Evolutionary conservation across 2,797 vertebrate genomes (phyloP), one percentile per base, ranked within the genome.

Genomic region (Siniperca obscura): DNA sequence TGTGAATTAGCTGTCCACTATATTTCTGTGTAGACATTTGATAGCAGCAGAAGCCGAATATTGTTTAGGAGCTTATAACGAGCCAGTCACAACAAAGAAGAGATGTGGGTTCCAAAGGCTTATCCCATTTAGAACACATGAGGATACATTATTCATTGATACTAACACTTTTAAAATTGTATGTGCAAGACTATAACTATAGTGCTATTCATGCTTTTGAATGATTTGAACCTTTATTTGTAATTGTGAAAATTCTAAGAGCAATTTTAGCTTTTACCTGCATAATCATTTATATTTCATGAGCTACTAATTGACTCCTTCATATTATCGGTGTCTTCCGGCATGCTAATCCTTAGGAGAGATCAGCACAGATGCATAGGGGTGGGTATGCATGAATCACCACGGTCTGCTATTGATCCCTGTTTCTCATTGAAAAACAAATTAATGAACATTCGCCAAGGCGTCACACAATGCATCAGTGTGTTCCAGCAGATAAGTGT

Each of bases 371-470:
- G 80, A 90, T 76, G 81, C 80, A 89, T 34, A 67, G 74, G 80
- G 76, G 74, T 46, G 76, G 74, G 76, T 52, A 69, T 77, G 80
- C 82, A 90, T 91, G 92, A 93, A 90, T 93, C 90, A 86, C 91
- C 82, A 68, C 21, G 55, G 79, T 74, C 77, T 70, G 67, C 62
- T 89, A 96, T 94, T 82, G 95, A 96, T 95, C 84, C 61, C 46
- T 74, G 64, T 74, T 77, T 87, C 89, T 94, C 92, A 93, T 93
- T 93, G 83, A 92, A 94, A 95, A 95, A 95, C 92, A 95, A 94
- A 92, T 94, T 95, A 95, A 96, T 95, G 93, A 95, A 94, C 94
- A 95, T 94, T 94, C 71, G 62, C 90, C 86, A 82, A 91, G 85
- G 89, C 85, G 80, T 92, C 90, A 86, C 93, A 94, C 91, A 92